Conservation (phyloP, 2,797 vertebrate genomes). For the Anisognathus igniventris region DNA sequence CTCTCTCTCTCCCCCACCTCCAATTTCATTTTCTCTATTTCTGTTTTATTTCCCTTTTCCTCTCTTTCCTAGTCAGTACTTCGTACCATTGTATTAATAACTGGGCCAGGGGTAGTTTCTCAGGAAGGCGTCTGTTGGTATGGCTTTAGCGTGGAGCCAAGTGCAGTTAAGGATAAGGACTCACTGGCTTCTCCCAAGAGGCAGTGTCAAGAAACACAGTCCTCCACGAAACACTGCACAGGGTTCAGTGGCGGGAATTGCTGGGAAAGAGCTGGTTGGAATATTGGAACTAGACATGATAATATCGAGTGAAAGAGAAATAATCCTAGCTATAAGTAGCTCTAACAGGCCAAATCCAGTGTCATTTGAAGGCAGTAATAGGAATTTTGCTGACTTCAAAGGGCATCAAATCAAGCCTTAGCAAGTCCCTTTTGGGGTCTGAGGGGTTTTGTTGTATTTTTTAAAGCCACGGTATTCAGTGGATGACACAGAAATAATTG, state of each 20-base stretch:
- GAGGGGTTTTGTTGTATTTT: slow-evolving; percentile 6
- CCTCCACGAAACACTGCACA: slow-evolving; percentile 18
- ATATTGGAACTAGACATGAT: slow-evolving; percentile 15
- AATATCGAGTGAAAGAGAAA: slow-evolving; percentile 37
- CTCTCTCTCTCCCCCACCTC: slow-evolving; percentile 57
- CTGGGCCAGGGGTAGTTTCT: slow-evolving; percentile 87
- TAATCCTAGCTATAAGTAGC: slow-evolving; percentile 45
- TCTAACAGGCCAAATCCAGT: slow-evolving; percentile 51
- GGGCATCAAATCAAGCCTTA: slow-evolving; percentile 12
- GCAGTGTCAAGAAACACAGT: slow-evolving; percentile 19
- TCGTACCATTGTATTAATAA: slow-evolving; percentile 79
- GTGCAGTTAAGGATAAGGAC: slow-evolving; percentile 44
- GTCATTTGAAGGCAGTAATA: slow-evolving; percentile 12
- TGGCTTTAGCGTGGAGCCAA: slow-evolving; percentile 67
- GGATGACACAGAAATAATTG: slow-evolving; percentile 66
- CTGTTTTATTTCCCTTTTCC: slow-evolving; percentile 76
- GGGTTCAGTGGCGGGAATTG: slow-evolving; percentile 19
- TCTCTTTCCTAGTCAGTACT: slow-evolving; percentile 79
- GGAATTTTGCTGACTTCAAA: slow-evolving; percentile 13
- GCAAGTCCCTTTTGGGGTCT: slow-evolving; percentile 9
- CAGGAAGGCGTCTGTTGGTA: slow-evolving; percentile 74
- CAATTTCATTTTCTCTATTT: slow-evolving; percentile 72
- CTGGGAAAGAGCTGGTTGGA: slow-evolving; percentile 51
- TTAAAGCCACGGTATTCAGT: slow-evolving; percentile 71
- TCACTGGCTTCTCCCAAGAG: slow-evolving; percentile 56